Percentiles rank a stretch among this genome's conserved stretches.
phyloP scores from a whole-genome alignment of 2,888 invertebrate species.

The Troides oblongomaculatus region DNA sequence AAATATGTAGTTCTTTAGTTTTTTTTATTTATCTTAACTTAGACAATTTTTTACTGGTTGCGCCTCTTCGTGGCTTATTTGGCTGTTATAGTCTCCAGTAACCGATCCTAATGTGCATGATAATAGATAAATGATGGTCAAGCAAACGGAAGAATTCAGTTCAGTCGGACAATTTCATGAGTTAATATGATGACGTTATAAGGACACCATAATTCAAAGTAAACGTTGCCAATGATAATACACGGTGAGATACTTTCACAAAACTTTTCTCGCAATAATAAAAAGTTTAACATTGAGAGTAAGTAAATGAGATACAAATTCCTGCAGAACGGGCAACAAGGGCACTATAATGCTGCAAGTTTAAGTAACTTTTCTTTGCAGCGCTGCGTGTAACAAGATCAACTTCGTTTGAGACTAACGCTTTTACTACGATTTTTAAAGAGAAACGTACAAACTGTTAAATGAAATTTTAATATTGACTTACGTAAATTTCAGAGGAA shows the following conservation, averaged over 20 bases:
- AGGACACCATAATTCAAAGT: background rate
- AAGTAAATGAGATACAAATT: constrained; percentile 29
- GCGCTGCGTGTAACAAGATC: constrained; percentile 23
- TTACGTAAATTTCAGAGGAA: background rate
- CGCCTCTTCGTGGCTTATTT: too few relatives aligned
- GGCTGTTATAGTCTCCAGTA: too few relatives aligned
- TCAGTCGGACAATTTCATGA: too few relatives aligned
- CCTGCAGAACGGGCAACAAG: constrained; percentile 23
- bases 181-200: too few relatives aligned
- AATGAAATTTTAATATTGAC: background rate
- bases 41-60: too few relatives aligned
- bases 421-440: constrained; percentile 8
- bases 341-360: constrained; percentile 24
- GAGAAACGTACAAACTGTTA: background rate
- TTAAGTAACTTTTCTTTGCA: constrained; percentile 27
- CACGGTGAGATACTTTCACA: background rate
- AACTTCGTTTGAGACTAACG: constrained; percentile 21
- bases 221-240: constrained; percentile 7
- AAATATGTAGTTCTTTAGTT: too few relatives aligned
- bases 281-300: constrained; percentile 19
- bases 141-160: too few relatives aligned
- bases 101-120: too few relatives aligned
- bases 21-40: too few relatives aligned
- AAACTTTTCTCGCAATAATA: constrained; percentile 5
- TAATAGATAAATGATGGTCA: too few relatives aligned